phyloP scores from a whole-genome alignment of 1,140 invertebrate genomes.

The Laupala kohalensis region DNA sequence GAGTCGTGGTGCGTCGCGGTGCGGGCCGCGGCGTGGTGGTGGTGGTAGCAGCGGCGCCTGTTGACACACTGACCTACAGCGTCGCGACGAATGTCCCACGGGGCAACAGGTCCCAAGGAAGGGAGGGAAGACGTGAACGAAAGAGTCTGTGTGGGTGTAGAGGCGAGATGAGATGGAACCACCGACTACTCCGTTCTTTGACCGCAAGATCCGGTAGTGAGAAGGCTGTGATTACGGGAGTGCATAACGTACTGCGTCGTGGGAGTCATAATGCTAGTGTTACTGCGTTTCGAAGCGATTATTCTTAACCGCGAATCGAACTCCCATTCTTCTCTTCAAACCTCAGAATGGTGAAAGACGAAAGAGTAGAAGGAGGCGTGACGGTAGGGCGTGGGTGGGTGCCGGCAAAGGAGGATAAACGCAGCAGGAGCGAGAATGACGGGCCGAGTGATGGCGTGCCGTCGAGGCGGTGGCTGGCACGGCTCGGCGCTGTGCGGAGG shows the following conservation, averaged over 20 bases:
- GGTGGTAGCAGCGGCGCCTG: too few species aligned
- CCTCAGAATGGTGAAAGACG: background rate
- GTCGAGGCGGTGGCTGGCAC: too few species aligned
- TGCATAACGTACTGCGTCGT: background rate
- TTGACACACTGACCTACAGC: background rate
- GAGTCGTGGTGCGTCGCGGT: too few species aligned
- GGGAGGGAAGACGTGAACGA: too few species aligned
- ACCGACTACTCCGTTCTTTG: background rate
- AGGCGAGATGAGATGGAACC: background rate
- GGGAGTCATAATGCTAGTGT: background rate
- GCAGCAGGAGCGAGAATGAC: too few species aligned
- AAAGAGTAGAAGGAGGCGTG: background rate
- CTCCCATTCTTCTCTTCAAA: background rate
- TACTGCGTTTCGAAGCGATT: background rate
- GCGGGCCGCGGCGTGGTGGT: too few species aligned
- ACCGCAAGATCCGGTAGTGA: too few species aligned
- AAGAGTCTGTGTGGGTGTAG: too few species aligned
- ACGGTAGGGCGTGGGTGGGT: background rate
- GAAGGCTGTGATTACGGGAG: too few species aligned
- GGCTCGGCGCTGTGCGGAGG: too few species aligned
- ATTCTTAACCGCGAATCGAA: background rate
- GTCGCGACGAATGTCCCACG: background rate
- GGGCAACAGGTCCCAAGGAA: background rate
- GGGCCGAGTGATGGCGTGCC: too few species aligned
- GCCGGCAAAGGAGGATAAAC: too few species aligned